These are phyloP conservation scores for Panorpa germanica DNA, from an alignment of 2,888 invertebrate genomes.

Conservation along the genomic window DNA sequence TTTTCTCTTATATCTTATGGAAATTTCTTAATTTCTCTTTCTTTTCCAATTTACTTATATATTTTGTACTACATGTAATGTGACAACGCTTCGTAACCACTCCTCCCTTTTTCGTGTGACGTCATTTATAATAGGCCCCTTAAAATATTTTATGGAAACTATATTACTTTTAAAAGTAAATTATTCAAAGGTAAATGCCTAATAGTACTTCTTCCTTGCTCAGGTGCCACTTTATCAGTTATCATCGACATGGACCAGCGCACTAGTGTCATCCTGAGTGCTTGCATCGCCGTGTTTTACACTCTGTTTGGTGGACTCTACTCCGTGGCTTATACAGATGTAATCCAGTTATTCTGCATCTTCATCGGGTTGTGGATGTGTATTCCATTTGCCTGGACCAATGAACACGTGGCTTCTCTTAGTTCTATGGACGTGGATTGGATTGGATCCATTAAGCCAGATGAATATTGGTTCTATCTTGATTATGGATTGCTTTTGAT, in stretches of 20 bases:
- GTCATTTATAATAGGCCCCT: neutral
- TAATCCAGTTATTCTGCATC: constrained; percentile 94
- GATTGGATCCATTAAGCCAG: constrained; percentile 60
- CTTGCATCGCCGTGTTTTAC: constrained; percentile 93
- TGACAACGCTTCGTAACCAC: too few relatives aligned
- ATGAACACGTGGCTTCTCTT: constrained; percentile 68
- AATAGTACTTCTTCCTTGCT: constrained; percentile 6
- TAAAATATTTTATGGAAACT: neutral
- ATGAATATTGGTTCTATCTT: constrained; percentile 62
- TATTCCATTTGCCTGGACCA: constrained; percentile 86
- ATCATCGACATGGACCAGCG: constrained; percentile 92
- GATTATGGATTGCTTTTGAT: constrained; percentile 78
- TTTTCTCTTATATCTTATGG: too few relatives aligned
- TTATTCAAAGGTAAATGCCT: neutral
- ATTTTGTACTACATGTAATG: too few relatives aligned
- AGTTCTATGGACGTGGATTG: constrained; percentile 72
- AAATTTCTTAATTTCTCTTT: too few relatives aligned
- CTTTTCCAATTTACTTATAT: too few relatives aligned
- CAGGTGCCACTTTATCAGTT: constrained; percentile 88
- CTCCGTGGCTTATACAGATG: constrained; percentile 96
- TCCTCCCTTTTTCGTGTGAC: too few relatives aligned
- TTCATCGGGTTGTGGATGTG: constrained; percentile 97
- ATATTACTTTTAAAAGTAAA: neutral
- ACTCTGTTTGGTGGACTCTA: constrained; percentile 96
- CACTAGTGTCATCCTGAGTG: constrained; percentile 84